A percentile compares a stretch with the other conserved stretches of the same genome.
Evolutionary conservation across 2,888 invertebrate genomes (phyloP).

Genomic region (Aleiodes testaceus): DNA sequence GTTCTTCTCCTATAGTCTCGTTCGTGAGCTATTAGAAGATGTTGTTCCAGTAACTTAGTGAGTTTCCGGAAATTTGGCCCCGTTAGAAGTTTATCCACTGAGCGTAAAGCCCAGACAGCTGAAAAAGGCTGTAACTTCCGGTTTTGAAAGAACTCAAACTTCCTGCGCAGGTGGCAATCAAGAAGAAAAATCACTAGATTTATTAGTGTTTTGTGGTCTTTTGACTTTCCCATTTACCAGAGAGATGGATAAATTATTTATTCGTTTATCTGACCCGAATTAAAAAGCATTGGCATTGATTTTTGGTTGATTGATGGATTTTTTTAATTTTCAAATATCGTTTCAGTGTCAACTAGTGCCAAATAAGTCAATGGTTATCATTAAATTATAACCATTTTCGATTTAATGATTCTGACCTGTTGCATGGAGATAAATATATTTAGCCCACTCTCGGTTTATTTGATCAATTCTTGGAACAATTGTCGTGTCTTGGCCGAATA

Average conservation of each 20-base stretch:
- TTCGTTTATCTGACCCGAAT: not conserved
- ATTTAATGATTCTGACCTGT: constrained; percentile 19
- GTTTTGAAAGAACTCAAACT: constrained; percentile 43
- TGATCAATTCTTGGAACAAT: not conserved
- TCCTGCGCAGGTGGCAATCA: constrained; percentile 26
- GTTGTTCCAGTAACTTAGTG: no score
- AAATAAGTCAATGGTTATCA: constrained; percentile 15
- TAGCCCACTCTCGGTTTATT: not conserved
- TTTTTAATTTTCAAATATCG: not conserved
- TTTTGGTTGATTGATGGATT: not conserved
- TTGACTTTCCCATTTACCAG: not conserved
- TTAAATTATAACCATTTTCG: constrained; percentile 22
- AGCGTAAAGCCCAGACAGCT: not conserved
- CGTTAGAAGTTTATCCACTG: no score
- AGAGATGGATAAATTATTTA: not conserved
- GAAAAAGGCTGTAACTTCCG: constrained; percentile 53
- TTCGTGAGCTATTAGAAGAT: no score
- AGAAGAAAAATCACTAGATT: not conserved
- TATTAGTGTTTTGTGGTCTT: not conserved
- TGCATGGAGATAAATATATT: constrained; percentile 8
- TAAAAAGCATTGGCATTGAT: not conserved
- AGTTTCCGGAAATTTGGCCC: no score
- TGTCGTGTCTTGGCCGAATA: no score
- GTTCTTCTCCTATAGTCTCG: no score
- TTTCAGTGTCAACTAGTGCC: constrained; percentile 30